These are phyloP conservation scores for Rhagoletis pomonella DNA, from an alignment of 1,140 invertebrate genomes.

Conservation along the genomic window DNA sequence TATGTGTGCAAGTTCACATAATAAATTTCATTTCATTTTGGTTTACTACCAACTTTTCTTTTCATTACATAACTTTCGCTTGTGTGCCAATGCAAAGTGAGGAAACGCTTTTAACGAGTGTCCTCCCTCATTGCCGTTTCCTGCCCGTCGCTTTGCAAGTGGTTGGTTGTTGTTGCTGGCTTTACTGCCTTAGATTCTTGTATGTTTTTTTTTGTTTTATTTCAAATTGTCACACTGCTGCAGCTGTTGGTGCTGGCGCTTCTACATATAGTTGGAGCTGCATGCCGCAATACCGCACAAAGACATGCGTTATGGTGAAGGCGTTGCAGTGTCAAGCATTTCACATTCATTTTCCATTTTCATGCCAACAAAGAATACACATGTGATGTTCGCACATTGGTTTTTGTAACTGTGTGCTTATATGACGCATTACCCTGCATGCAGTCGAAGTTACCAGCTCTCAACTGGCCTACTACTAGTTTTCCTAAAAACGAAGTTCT, in stretches of 20 bases:
- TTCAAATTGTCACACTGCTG: neutral
- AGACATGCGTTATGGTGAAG: constrained; percentile 4
- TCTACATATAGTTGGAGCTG: neutral
- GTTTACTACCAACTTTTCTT: neutral
- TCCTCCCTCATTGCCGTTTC: constrained; percentile 39
- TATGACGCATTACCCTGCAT: neutral
- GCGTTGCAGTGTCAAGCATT: constrained; percentile 37
- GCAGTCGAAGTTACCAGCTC: no score
- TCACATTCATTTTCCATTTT: constrained; percentile 5
- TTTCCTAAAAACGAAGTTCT: no score
- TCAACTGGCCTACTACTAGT: no score
- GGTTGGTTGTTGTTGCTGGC: neutral
- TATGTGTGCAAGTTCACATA: neutral
- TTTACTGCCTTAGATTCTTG: neutral
- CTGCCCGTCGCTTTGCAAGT: neutral
- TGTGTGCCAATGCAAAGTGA: constrained; percentile 1
- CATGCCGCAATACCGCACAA: neutral
- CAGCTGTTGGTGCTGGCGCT: neutral
- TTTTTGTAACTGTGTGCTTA: neutral
- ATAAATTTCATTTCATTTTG: constrained; percentile 40
- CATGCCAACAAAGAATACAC: neutral
- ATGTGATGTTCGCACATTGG: neutral
- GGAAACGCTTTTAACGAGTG: neutral
- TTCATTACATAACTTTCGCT: constrained; percentile 38
- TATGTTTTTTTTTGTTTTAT: no score